Base-by-base conservation (phyloP, 1,140 invertebrate genomes). In the Pteromalus puparum region DNA sequence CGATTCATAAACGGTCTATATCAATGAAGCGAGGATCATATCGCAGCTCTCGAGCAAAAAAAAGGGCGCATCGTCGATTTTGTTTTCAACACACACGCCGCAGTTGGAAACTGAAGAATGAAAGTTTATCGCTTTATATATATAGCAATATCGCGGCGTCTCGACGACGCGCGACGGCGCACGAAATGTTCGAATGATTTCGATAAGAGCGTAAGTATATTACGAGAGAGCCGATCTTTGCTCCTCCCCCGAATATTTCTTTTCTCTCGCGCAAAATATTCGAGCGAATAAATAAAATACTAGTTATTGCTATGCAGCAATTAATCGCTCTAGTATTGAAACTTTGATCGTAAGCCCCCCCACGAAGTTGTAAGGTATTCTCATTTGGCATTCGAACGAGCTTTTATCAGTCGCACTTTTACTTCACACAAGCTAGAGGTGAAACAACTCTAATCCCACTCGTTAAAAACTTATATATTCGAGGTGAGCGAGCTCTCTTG, bases 111-210 rank as follows among this genome's bases (percentile, higher is more conserved):
- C 24, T 61, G 18, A 46, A 61, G 80, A 61, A 81, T 53, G 80
- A 61, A 48, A 80, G 80, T 67, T 73, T 73, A 81, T 81, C 70
- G 53, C 53, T 21, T 18, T 7, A 34, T 34, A 5, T 34, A 34
- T 34, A 5, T 5, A 4, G 53, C 53, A 21, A 61, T 21, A 18
- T 21, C 18, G 15, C 21, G 18, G 18, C 28, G 46, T 30, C 42
- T 53, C 26, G 46, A 48, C 46, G 80, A 21, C 48, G 28, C 48
- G 65, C 80, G 48, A 88, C 46, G 80, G 28, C 48, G 28, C 48
- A 75, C 80, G 48, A 88, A 89, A 87, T 88, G 84, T 89, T 86
- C 87, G 88, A 89, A 90, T 87, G 88, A 88, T 88, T 86, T 87
- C 85, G 89, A 90, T 88, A 89, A 89, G 89, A 89, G 89, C 87